These are phyloP conservation scores for Drepana falcataria DNA, from an alignment of 2,888 invertebrate genomes.

Conservation along the genomic window DNA sequence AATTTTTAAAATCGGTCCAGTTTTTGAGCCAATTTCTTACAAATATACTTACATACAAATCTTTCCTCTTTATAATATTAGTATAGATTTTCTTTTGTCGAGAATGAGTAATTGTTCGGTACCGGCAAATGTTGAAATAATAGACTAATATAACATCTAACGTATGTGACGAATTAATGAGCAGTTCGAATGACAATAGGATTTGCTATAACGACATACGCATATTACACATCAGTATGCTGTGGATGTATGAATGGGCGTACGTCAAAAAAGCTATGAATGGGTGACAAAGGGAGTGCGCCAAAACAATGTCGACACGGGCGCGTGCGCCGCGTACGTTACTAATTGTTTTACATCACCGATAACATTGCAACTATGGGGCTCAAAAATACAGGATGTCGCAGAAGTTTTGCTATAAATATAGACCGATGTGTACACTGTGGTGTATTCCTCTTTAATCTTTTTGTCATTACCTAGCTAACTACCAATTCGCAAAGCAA, in stretches of 20 bases:
- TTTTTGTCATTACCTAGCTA: no score
- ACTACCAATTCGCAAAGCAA: no score
- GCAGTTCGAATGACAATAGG: conserved; percentile 13
- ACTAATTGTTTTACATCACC: conserved; percentile 43
- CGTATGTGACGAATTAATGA: conserved; percentile 1
- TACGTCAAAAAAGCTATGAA: conserved; percentile 37
- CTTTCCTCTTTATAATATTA: no score
- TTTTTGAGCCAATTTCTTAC: no score
- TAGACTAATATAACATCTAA: no score
- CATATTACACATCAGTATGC: conserved; percentile 30
- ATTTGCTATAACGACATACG: conserved; percentile 44
- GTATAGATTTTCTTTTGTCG: no score
- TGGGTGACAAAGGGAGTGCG: conserved; percentile 51
- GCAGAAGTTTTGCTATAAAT: not conserved
- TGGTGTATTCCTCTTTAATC: no score
- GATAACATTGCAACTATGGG: conserved; percentile 8
- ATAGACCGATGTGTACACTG: no score
- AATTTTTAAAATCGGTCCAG: no score
- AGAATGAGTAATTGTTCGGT: no score
- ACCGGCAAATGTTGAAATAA: no score
- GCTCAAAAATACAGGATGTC: not conserved
- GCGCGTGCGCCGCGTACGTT: conserved; percentile 59
- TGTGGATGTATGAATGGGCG: conserved; percentile 41
- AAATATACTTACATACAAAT: no score
- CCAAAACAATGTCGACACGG: conserved; percentile 54